These are phyloP conservation scores for Tetraodon nigroviridis DNA, from an alignment of 2,113 vertebrate species.

Conservation along the genomic window DNA sequence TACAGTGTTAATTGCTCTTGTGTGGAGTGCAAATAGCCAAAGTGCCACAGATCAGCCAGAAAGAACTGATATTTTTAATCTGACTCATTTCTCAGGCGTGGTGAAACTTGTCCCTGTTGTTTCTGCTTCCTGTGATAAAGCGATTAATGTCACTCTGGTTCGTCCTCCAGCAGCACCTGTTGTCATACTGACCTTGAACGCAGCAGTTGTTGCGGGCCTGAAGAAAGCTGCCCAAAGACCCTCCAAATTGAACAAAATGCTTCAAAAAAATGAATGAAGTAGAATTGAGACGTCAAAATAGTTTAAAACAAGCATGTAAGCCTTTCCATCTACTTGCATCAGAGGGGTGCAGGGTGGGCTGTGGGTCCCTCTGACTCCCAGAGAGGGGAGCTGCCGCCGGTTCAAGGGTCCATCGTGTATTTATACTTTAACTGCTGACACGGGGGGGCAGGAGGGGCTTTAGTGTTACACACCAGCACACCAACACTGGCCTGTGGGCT, in stretches of 20 bases:
- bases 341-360: slow-evolving; percentile 26
- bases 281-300: too few species aligned
- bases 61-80: slow-evolving; percentile 59
- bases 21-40: slow-evolving; percentile 16
- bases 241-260: not conserved
- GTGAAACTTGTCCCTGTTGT: not conserved
- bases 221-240: slow-evolving; percentile 21
- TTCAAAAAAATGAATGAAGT: too few species aligned
- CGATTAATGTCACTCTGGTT: slow-evolving; percentile 39
- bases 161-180: slow-evolving; percentile 55
- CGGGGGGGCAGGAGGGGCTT: slow-evolving; percentile 13
- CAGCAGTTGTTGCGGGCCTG: slow-evolving; percentile 31
- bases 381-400: slow-evolving; percentile 53
- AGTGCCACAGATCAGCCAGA: slow-evolving; percentile 22
- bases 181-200: slow-evolving; percentile 81
- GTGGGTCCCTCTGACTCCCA: slow-evolving; percentile 54
- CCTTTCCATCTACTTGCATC: slow-evolving; percentile 20
- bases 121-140: not conserved
- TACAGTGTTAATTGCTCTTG: too few species aligned
- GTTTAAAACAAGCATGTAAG: slow-evolving; percentile 7
- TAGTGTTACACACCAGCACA: not conserved
- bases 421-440: slow-evolving; percentile 62
- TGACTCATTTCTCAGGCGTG: slow-evolving; percentile 4
- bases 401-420: slow-evolving; percentile 62
- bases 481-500: too few species aligned